Conservation (phyloP, 2,797 vertebrate genomes). For the Anguilla obscura region DNA sequence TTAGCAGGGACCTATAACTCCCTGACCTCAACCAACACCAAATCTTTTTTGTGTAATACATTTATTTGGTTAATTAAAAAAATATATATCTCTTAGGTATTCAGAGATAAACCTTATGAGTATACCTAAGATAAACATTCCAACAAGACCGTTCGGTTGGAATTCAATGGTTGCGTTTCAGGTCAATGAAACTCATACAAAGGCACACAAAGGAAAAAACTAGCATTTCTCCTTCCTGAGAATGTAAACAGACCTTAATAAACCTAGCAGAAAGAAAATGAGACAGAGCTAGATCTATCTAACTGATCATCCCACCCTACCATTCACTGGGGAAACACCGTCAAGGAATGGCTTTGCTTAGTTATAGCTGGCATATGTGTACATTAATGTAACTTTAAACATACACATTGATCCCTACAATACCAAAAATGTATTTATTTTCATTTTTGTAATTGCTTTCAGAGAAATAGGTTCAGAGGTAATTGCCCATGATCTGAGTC, state of each 20-base stretch:
- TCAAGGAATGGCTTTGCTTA: background rate
- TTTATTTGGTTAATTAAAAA: background rate
- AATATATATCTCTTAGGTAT: background rate
- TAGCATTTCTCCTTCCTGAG: background rate
- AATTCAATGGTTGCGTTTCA: background rate
- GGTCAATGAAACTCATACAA: background rate
- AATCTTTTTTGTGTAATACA: background rate
- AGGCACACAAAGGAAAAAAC: background rate
- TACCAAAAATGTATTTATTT: background rate
- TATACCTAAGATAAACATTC: background rate
- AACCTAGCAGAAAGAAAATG: background rate
- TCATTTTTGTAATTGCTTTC: background rate
- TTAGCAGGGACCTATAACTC: background rate
- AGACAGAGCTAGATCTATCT: background rate
- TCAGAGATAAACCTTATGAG: background rate
- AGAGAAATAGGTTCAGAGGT: background rate
- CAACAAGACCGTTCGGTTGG: background rate
- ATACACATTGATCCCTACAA: background rate
- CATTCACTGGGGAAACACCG: background rate
- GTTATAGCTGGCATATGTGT: background rate
- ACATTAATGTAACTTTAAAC: background rate
- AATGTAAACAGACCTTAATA: background rate
- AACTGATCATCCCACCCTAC: background rate
- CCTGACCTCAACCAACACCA: background rate
- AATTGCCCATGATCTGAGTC: background rate